Base-by-base conservation (phyloP, 2,113 vertebrate species). In the Hippocampus mohnikei region DNA sequence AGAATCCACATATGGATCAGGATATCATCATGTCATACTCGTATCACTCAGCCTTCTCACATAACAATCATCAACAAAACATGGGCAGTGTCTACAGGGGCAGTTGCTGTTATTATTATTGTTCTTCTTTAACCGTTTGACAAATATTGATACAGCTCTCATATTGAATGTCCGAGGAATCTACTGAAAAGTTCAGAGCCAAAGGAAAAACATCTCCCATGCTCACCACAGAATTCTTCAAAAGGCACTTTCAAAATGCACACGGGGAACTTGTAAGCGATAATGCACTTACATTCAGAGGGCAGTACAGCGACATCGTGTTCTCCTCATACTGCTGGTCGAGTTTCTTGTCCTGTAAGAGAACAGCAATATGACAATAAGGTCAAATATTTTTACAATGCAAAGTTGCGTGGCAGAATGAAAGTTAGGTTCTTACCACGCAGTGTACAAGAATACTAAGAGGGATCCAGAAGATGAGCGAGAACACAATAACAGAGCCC, bases 401-500 rank as follows among this genome's bases (percentile, higher is more conserved):
- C 3, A 64, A 64, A 11, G 23, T 2, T 5, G 13, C 40, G 11
- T 37, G 7, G 23, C 5, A 27, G 15, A 65, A 46, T 8, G 11
- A 60, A 40, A 59, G 5, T 15, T 9, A 62, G 62, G 41, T 78
- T 92, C 97, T 95, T 89, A 99, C 98, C 97, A 99, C 94, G 59
- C 94, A 99, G 70, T 99, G 96, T 76, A 99, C 97, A 56, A 99
- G 92, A 82, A 99, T 95, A 86, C 97, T 99, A 84, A 98, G 93
- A 67, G 98, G 98, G 84, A 99, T 96, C 97, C 98, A 99, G 75
- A 99, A 95, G 37, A 98, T 41, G 23, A 99, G 87, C 46, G 98
- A 99, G 91, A 99, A 99, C 61, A 99, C 96, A 53, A 99, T 91
- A n/a, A 99, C 98, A 0, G 98, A 99, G 21, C 96, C 98, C 33